phyloP scores from a whole-genome alignment of 2,888 invertebrate species.

The Aproaerema taeniolella region DNA sequence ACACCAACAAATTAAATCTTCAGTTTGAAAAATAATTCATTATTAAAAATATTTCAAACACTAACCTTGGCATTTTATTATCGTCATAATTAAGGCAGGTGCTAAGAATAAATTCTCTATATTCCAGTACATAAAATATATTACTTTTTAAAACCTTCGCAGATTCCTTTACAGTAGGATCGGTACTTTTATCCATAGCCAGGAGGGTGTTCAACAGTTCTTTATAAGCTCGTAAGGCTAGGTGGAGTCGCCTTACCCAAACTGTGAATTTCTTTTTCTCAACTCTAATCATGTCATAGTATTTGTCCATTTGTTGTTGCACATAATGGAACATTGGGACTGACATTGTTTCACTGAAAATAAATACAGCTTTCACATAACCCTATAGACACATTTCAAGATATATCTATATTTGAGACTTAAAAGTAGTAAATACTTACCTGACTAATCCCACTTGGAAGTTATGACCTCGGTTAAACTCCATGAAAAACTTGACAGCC shows the following conservation, averaged over 20 bases:
- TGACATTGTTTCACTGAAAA: slow-evolving; percentile 91
- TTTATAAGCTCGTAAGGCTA: slow-evolving; percentile 86
- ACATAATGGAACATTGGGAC: slow-evolving; percentile 95
- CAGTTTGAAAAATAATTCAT: too few species aligned
- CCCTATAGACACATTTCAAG: too few species aligned
- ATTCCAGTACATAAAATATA: slow-evolving; percentile 95
- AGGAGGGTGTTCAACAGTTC: slow-evolving; percentile 91
- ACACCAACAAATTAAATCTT: neutral
- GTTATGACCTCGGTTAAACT: slow-evolving; percentile 93
- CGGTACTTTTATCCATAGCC: slow-evolving; percentile 87
- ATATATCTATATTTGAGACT: neutral
- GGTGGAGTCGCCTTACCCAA: slow-evolving; percentile 92
- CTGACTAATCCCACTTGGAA: slow-evolving; percentile 93
- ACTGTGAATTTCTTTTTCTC: slow-evolving; percentile 90
- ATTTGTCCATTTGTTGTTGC: slow-evolving; percentile 93
- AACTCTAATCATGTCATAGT: slow-evolving; percentile 87
- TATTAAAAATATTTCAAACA: slow-evolving; percentile 14
- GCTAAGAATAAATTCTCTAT: slow-evolving; percentile 91
- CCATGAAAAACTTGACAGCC: slow-evolving; percentile 97
- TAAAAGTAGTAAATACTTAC: slow-evolving; percentile 63
- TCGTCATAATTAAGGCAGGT: slow-evolving; percentile 91
- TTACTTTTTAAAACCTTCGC: slow-evolving; percentile 93
- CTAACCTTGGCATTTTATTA: slow-evolving; percentile 88
- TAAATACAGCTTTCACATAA: too few species aligned
- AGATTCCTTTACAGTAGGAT: slow-evolving; percentile 84